Evolutionary conservation across 2,888 invertebrate genomes (phyloP), one percentile per base, ranked within the genome.

Genomic region (Lordiphosa andalusiaca): DNA sequence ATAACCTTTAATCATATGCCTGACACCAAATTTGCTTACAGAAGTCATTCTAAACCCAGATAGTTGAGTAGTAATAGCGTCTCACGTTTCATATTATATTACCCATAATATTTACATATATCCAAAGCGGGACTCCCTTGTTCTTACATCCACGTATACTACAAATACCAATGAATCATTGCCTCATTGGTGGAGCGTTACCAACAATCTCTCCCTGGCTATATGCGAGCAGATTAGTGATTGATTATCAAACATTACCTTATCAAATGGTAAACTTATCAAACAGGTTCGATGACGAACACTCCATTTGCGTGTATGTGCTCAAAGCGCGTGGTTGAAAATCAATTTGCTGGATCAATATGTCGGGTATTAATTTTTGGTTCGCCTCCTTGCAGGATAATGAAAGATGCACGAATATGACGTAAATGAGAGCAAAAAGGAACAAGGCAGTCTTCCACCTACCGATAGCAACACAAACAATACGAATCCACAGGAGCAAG

Each of bases 381-480:
- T 80, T 80, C 73, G 69, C 30, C 54, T 78, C 67, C 21, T 54
- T 58, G 19, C 62, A 78, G 77, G 77, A 78, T 84, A 71, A 78
- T 84, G 77, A 89, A 89, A 89, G 86, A 89, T 89, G 89, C 88
- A 78, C 83, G 88, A 86, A 88, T 83, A 88, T 87, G 87, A 82
- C 74, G 84, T 75, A 84, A 75, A 73, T 73, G 84, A 81, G 84
- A 71, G 80, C 68, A 85, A 83, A 76, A 86, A 87, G 84, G 88
- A 87, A 83, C 83, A 82, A 78, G 75, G 71, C 73, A 70, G 85
- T 84, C 88, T 88, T 88, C 88, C 87, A 73, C 53, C 50, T 54
- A 73, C 46, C 50, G 42, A 61, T 16, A 59, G 23, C 42, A 53
- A 19, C 30, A 50, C n/a, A 51, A 47, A 9, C 52, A 42, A 44